A percentile compares a stretch with the other conserved stretches of the same genome.
These are phyloP conservation scores for Hermodice carunculata DNA, from an alignment of 2,888 invertebrate species.

Conservation along the genomic window DNA sequence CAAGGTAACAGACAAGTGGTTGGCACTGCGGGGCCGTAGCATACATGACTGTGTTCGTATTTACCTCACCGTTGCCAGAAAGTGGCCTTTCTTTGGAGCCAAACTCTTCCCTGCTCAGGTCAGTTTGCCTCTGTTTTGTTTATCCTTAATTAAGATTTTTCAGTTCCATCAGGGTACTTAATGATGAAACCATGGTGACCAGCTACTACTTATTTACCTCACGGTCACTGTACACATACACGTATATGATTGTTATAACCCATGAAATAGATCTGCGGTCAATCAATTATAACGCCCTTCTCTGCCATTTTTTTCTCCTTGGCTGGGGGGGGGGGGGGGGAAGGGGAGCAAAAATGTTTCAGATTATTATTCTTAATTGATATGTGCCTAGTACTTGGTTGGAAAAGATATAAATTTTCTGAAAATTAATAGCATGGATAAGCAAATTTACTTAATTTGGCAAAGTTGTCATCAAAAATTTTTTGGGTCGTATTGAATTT, in stretches of 20 bases:
- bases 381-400: too few relatives aligned
- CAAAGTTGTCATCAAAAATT: too few relatives aligned
- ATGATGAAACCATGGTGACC: too few relatives aligned
- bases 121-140: constrained; percentile 29
- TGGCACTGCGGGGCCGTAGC: constrained; percentile 86
- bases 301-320: background rate
- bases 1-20: constrained; percentile 87
- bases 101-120: constrained; percentile 92
- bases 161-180: background rate
- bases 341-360: background rate
- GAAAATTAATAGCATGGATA: too few relatives aligned
- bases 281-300: too few relatives aligned
- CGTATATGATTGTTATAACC: too few relatives aligned
- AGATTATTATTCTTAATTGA: background rate
- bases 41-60: constrained; percentile 92
- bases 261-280: too few relatives aligned
- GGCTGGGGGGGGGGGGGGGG: background rate
- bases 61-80: constrained; percentile 93
- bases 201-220: too few relatives aligned
- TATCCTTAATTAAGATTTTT: background rate
- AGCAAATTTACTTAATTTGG: too few relatives aligned
- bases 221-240: background rate
- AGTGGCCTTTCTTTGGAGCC: constrained; percentile 96
- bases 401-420: too few relatives aligned
- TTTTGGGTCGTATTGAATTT: too few relatives aligned